A percentile compares a stretch with the other conserved stretches of the same genome.
Evolutionary conservation across 2,113 vertebrate species (phyloP).

Genomic region (Nothoprocta perdicaria): DNA sequence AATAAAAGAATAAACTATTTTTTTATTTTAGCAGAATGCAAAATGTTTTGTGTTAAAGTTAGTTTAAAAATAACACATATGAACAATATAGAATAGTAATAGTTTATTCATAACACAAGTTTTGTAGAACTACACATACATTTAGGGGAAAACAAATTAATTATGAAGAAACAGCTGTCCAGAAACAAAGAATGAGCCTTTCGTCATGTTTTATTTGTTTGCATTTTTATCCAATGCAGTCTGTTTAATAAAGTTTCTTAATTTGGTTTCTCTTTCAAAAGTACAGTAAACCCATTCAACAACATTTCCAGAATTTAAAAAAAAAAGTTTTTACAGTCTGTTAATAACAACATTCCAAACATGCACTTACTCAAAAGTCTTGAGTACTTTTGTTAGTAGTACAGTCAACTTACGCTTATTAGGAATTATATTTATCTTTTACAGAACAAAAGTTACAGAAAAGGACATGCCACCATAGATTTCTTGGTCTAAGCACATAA

Average conservation of each 20-base stretch:
- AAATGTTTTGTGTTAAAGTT: not conserved
- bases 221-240: constrained; percentile 6
- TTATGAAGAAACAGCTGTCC: constrained; percentile 20
- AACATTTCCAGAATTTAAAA: not conserved
- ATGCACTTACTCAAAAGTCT: not conserved
- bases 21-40: not conserved
- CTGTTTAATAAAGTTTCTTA: not conserved
- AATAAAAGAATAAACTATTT: not conserved
- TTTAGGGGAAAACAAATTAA: constrained; percentile 25
- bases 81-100: not conserved
- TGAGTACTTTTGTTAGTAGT: not conserved
- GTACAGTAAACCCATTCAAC: not conserved
- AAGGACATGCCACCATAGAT: rapidly evolving
- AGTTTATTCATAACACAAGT: not conserved
- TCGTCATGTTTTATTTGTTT: not conserved
- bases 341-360: not conserved
- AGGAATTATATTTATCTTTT: not conserved
- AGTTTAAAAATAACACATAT: not conserved
- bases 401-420: not conserved
- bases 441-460: not conserved
- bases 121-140: not conserved
- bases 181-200: not conserved
- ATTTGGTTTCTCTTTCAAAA: not conserved
- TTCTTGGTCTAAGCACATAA: not conserved
- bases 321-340: not conserved